These are phyloP conservation scores for Latheticus oryzae DNA, from an alignment of 2,888 invertebrate species.

Conservation along the genomic window DNA sequence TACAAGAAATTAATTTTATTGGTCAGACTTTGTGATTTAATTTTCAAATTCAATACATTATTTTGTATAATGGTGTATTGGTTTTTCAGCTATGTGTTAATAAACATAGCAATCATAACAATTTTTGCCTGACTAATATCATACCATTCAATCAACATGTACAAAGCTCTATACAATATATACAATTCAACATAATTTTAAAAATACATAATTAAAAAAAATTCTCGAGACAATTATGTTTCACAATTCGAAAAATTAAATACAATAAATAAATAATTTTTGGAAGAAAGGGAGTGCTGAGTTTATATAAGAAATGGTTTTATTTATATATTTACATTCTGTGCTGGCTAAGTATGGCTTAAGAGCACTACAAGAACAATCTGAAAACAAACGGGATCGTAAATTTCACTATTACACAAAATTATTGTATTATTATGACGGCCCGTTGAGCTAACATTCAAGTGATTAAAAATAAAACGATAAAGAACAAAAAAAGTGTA, in stretches of 20 bases:
- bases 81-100: slow-evolving; percentile 56
- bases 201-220: slow-evolving; percentile 52
- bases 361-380: slow-evolving; percentile 53
- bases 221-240: slow-evolving; percentile 30
- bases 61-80: slow-evolving; percentile 58
- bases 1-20: slow-evolving; percentile 60
- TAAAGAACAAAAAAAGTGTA: slow-evolving; percentile 2
- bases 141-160: slow-evolving; percentile 69
- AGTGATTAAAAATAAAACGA: slow-evolving; percentile 8
- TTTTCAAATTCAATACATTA: slow-evolving; percentile 60
- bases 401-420: background rate
- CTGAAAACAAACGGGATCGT: background rate
- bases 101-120: slow-evolving; percentile 59
- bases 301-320: slow-evolving; percentile 42
- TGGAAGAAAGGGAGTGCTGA: slow-evolving; percentile 31
- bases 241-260: slow-evolving; percentile 28
- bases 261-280: slow-evolving; percentile 34
- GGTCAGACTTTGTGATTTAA: slow-evolving; percentile 62
- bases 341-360: slow-evolving; percentile 58
- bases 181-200: slow-evolving; percentile 64
- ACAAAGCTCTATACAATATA: slow-evolving; percentile 71
- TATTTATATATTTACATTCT: slow-evolving; percentile 57
- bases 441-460: slow-evolving; percentile 7
- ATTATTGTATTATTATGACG: slow-evolving; percentile 1
- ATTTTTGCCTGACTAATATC: slow-evolving; percentile 56